Conservation (phyloP, 2,113 vertebrate species). For the Ceuthmochares aereus region DNA sequence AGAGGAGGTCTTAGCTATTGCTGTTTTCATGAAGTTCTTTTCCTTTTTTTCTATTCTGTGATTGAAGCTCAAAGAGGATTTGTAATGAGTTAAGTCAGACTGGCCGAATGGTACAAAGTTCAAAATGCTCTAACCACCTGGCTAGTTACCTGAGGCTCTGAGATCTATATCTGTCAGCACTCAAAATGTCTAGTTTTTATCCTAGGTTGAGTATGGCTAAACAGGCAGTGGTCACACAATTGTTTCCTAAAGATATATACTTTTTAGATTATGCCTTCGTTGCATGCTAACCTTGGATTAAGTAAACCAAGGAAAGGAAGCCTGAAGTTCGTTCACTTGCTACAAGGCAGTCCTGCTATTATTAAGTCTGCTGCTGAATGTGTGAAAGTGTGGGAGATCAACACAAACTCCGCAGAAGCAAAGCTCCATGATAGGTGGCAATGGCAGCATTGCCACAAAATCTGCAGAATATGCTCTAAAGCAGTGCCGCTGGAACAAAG, state of each 20-base stretch:
- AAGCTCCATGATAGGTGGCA: slow-evolving; percentile 34
- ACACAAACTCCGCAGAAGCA: slow-evolving; percentile 4
- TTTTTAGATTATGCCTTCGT: background rate
- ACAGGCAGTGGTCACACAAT: background rate
- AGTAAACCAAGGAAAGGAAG: background rate
- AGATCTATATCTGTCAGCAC: background rate
- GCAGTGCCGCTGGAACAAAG: background rate
- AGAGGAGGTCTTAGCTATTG: background rate
- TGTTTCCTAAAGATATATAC: background rate
- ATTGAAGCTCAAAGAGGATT: background rate
- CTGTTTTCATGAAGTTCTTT: background rate
- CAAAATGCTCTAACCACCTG: background rate
- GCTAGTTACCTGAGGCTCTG: background rate
- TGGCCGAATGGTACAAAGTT: background rate
- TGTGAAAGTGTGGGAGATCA: slow-evolving; percentile 45
- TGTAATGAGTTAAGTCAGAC: background rate
- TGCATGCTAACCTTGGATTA: background rate
- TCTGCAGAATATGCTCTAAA: background rate
- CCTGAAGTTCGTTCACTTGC: background rate
- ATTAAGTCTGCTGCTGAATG: slow-evolving; percentile 35
- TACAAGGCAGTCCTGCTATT: slow-evolving; percentile 43
- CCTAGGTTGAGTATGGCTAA: background rate
- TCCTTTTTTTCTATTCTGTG: background rate
- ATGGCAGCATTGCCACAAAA: background rate
- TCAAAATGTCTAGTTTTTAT: background rate